phyloP scores from a whole-genome alignment of 2,888 invertebrate genomes.

The Drosophila peninsularis region DNA sequence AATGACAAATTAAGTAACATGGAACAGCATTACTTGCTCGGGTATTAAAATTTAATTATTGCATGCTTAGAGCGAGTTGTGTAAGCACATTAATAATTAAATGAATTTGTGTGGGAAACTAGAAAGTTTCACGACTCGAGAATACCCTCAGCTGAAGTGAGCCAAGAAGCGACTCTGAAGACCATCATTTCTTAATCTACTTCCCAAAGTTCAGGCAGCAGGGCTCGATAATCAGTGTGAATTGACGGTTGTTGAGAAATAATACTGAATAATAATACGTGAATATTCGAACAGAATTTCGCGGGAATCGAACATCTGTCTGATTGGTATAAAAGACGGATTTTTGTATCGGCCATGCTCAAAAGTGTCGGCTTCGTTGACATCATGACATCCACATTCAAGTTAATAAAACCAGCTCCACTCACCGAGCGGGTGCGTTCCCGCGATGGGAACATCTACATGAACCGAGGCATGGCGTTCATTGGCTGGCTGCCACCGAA shows the following conservation, averaged over 20 bases:
- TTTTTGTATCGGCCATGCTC: background rate
- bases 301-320: slow-evolving; percentile 50
- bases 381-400: slow-evolving; percentile 35
- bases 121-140: too few species aligned
- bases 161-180: too few species aligned
- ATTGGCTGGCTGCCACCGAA: slow-evolving; percentile 60
- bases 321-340: slow-evolving; percentile 27
- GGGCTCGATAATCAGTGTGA: too few species aligned
- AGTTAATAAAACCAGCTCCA: slow-evolving; percentile 52
- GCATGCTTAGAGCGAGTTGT: background rate
- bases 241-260: too few species aligned
- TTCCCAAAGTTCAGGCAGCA: too few species aligned
- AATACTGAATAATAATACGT: background rate
- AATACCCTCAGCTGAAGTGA: too few species aligned
- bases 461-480: slow-evolving; percentile 47
- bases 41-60: too few species aligned
- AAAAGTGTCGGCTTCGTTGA: background rate
- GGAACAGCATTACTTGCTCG: background rate
- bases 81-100: background rate
- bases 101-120: too few species aligned
- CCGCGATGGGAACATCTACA: slow-evolving; percentile 48
- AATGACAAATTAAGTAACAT: background rate
- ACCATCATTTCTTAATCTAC: too few species aligned
- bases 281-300: slow-evolving; percentile 17
- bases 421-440: slow-evolving; percentile 45